These are phyloP conservation scores for Myotis daubentonii DNA, from an alignment of 2,797 vertebrate species.

Conservation along the genomic window DNA sequence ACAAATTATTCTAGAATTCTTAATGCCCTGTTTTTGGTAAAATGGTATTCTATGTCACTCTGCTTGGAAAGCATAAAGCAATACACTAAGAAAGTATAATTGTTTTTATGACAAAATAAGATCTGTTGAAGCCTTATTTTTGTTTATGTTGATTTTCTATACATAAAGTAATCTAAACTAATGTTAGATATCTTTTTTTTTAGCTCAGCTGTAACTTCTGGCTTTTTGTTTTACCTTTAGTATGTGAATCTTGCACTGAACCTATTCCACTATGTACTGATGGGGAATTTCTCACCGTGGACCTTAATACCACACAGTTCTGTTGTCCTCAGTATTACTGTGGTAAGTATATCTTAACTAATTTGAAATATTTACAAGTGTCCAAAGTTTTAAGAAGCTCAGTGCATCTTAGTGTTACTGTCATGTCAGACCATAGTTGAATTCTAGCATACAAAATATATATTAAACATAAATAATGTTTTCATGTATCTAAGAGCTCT, in stretches of 20 bases:
- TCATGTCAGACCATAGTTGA: background rate
- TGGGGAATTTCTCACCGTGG: constrained; percentile 95
- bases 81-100: background rate
- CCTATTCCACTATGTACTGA: constrained; percentile 90
- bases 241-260: constrained; percentile 96
- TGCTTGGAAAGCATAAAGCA: background rate
- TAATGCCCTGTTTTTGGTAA: background rate
- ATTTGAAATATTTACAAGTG: background rate
- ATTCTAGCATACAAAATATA: background rate
- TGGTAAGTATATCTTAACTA: constrained; percentile 85
- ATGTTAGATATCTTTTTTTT: background rate
- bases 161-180: background rate
- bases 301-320: constrained; percentile 91
- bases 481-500: background rate
- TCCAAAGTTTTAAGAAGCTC: background rate
- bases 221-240: constrained; percentile 82
- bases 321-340: constrained; percentile 97
- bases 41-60: background rate
- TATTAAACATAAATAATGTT: background rate
- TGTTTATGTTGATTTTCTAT: constrained; percentile 32
- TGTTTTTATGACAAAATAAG: constrained; percentile 13
- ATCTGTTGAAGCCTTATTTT: background rate
- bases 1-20: background rate
- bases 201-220: constrained; percentile 30
- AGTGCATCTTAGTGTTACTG: background rate